Conservation (phyloP, 2,888 invertebrate genomes). For the Lymantria dispar region DNA sequence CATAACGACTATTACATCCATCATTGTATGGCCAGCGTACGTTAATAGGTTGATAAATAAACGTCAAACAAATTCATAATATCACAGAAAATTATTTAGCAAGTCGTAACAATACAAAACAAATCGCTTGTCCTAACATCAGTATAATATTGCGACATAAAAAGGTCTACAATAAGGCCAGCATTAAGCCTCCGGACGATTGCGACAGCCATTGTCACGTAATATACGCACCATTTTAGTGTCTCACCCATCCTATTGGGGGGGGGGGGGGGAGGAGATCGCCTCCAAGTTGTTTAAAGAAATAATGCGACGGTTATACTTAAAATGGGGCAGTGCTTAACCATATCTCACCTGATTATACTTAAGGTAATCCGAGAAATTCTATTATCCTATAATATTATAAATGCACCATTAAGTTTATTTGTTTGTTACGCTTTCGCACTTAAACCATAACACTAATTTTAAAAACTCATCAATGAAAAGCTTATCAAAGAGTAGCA, state of each 20-base stretch:
- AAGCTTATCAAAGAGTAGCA: too few relatives aligned
- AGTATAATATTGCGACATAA: conserved; percentile 28
- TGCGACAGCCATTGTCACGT: conserved; percentile 30
- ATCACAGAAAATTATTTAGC: neutral
- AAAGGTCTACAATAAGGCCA: conserved; percentile 26
- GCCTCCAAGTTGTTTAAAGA: conserved; percentile 12
- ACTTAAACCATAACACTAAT: too few relatives aligned
- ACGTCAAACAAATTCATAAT: neutral
- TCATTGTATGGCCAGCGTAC: too few relatives aligned
- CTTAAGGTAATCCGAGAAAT: too few relatives aligned
- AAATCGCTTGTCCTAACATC: conserved; percentile 27
- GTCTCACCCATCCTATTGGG: neutral
- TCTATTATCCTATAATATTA: too few relatives aligned
- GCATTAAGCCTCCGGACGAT: conserved; percentile 22
- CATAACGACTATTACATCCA: too few relatives aligned
- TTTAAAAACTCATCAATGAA: too few relatives aligned
- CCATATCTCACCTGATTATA: too few relatives aligned
- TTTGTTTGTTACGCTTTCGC: too few relatives aligned
- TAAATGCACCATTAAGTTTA: too few relatives aligned
- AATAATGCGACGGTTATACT: conserved; percentile 8
- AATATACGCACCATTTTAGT: conserved; percentile 28
- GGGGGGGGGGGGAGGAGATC: neutral
- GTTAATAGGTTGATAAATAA: too few relatives aligned
- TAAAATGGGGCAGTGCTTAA: neutral
- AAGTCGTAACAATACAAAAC: conserved; percentile 12